Evolutionary conservation across 1,140 invertebrate genomes (phyloP).

Genomic region (Lamellibrachia luymesi): DNA sequence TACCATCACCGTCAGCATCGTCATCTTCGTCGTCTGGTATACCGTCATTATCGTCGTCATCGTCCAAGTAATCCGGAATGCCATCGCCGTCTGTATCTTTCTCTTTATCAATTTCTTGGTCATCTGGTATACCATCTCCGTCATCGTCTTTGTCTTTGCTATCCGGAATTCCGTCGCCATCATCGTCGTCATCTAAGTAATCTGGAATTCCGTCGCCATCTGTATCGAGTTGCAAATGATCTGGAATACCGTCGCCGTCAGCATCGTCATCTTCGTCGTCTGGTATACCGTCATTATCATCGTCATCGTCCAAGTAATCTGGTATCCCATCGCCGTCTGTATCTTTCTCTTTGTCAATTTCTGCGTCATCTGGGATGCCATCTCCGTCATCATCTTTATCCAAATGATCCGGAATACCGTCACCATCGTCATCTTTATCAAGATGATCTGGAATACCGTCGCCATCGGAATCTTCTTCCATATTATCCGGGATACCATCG

Average conservation of each 20-base stretch:
- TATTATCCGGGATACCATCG: conserved; percentile 46
- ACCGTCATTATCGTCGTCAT: conserved; percentile 38
- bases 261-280: conserved; percentile 47
- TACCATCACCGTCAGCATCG: conserved; percentile 43
- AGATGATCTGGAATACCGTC: conserved; percentile 35
- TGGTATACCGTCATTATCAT: conserved; percentile 48
- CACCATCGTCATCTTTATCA: conserved; percentile 42
- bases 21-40: conserved; percentile 32
- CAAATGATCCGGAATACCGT: conserved; percentile 40
- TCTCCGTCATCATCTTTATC: conserved; percentile 45
- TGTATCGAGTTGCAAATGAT: conserved; percentile 30
- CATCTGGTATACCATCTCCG: conserved; percentile 41
- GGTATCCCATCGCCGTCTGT: conserved; percentile 38
- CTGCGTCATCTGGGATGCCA: conserved; percentile 37
- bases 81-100: conserved; percentile 38
- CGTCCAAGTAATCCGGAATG: conserved; percentile 37
- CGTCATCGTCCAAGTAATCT: conserved; percentile 45
- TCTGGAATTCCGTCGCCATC: conserved; percentile 34
- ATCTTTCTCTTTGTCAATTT: conserved; percentile 35
- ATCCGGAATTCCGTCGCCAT: conserved; percentile 37
- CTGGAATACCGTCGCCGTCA: conserved; percentile 40
- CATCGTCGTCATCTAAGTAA: conserved; percentile 29
- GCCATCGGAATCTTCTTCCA: conserved; percentile 41
- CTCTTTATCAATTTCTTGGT: conserved; percentile 32
- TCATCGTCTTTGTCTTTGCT: conserved; percentile 30